These are phyloP conservation scores for Sylvicapra grimmia DNA, from an alignment of 2,113 vertebrate species.

Conservation along the genomic window DNA sequence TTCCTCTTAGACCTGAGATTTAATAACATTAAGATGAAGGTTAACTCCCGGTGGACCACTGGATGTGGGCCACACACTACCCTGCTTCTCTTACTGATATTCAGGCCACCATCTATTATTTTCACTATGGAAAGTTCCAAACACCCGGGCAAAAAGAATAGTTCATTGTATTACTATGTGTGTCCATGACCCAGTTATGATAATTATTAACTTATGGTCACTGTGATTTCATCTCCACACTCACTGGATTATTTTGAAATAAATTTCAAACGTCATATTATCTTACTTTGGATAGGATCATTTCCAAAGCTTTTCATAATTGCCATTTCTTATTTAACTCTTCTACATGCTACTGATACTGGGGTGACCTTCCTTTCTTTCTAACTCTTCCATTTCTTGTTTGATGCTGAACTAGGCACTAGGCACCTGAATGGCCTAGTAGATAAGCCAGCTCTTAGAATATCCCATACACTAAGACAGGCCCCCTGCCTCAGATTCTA, in stretches of 20 bases:
- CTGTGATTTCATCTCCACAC: not conserved
- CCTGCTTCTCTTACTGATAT: no score
- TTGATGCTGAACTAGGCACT: no score
- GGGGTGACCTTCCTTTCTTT: no score
- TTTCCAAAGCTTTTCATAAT: not conserved
- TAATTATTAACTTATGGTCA: not conserved
- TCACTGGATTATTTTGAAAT: not conserved
- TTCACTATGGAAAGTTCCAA: not conserved
- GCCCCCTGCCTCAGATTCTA: not conserved
- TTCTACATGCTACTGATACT: not conserved
- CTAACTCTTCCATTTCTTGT: not conserved
- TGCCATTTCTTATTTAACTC: not conserved
- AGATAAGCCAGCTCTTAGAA: not conserved
- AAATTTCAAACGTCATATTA: not conserved
- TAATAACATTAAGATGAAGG: not conserved
- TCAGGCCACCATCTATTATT: not conserved
- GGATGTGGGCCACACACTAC: not conserved
- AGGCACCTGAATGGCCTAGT: not conserved
- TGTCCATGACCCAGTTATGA: not conserved
- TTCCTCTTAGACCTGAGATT: constrained; percentile 93
- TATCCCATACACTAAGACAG: not conserved
- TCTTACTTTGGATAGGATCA: not conserved
- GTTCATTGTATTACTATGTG: not conserved
- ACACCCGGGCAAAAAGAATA: not conserved
- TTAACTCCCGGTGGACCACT: not conserved